A percentile compares a stretch with the other conserved stretches of the same genome.
These are phyloP conservation scores for Galeopterus variegatus DNA, from an alignment of 2,113 vertebrate genomes.

Conservation along the genomic window DNA sequence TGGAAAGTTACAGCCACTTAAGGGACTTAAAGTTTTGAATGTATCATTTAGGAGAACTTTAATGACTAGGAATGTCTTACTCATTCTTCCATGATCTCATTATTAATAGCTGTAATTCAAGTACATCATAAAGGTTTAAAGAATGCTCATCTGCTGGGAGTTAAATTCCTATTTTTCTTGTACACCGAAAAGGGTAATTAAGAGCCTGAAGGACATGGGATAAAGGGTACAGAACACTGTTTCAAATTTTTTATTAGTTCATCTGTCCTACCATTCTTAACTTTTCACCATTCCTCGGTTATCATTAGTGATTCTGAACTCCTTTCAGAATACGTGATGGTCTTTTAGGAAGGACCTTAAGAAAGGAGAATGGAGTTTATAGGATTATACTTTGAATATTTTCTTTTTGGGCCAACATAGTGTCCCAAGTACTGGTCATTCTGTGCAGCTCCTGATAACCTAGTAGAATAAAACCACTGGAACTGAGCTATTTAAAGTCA, in stretches of 20 bases:
- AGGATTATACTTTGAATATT: not conserved
- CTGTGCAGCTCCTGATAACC: not conserved
- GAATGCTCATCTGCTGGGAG: not conserved
- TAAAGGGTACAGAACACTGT: not conserved
- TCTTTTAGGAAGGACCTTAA: not conserved
- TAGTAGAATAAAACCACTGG: not conserved
- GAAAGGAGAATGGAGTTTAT: not conserved
- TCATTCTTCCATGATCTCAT: conserved; percentile 66
- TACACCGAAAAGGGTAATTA: conserved; percentile 16
- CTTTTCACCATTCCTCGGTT: not conserved
- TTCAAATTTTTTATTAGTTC: conserved; percentile 30
- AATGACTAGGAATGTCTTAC: conserved; percentile 69
- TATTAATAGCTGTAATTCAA: conserved; percentile 78
- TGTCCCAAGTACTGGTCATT: not conserved
- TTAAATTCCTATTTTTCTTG: conserved; percentile 54
- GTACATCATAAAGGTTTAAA: conserved; percentile 63
- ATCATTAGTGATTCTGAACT: not conserved
- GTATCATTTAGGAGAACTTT: conserved; percentile 70
- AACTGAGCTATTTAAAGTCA: not conserved
- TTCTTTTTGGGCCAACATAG: not conserved
- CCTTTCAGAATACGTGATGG: not conserved
- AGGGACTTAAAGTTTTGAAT: conserved; percentile 56
- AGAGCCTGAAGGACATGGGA: not conserved
- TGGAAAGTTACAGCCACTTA: conserved; percentile 67
- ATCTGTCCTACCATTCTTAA: not conserved